These are phyloP conservation scores for Microctenopoma lineatum DNA, from an alignment of 2,797 vertebrate genomes.

Conservation along the genomic window DNA sequence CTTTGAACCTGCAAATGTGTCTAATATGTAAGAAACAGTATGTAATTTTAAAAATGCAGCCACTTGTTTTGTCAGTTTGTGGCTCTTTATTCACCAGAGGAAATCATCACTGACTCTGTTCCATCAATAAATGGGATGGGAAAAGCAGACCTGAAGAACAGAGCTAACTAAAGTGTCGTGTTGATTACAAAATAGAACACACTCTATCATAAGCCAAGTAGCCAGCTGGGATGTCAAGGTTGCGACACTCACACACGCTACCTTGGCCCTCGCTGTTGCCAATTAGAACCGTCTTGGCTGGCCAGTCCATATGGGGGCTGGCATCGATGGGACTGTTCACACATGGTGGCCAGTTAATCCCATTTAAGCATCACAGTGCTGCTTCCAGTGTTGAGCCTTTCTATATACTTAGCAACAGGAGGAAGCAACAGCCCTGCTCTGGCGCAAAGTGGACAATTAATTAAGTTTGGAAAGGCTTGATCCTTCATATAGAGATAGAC, in stretches of 20 bases:
- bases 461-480: not conserved
- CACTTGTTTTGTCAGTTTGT: slow-evolving; percentile 6
- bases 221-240: slow-evolving; percentile 18
- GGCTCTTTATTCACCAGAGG: not conserved
- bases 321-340: slow-evolving; percentile 23
- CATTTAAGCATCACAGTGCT: slow-evolving; percentile 16
- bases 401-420: slow-evolving; percentile 1
- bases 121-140: not conserved
- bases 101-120: not conserved
- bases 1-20: not conserved
- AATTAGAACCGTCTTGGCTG: slow-evolving; percentile 14
- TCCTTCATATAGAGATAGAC: not conserved
- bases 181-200: slow-evolving; percentile 13
- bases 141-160: slow-evolving; percentile 2
- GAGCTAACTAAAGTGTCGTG: not conserved
- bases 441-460: slow-evolving; percentile 23
- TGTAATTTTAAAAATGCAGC: too few relatives aligned
- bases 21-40: too few relatives aligned
- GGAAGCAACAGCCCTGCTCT: slow-evolving; percentile 6
- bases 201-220: slow-evolving; percentile 10
- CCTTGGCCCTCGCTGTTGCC: slow-evolving; percentile 1
- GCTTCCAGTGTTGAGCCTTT: slow-evolving; percentile 8
- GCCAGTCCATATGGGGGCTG: slow-evolving; percentile 24
- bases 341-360: slow-evolving; percentile 42
- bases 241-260: slow-evolving; percentile 28